These are phyloP conservation scores for Oscheius sp. DNA, from an alignment of 2,888 invertebrate species.

Conservation along the genomic window DNA sequence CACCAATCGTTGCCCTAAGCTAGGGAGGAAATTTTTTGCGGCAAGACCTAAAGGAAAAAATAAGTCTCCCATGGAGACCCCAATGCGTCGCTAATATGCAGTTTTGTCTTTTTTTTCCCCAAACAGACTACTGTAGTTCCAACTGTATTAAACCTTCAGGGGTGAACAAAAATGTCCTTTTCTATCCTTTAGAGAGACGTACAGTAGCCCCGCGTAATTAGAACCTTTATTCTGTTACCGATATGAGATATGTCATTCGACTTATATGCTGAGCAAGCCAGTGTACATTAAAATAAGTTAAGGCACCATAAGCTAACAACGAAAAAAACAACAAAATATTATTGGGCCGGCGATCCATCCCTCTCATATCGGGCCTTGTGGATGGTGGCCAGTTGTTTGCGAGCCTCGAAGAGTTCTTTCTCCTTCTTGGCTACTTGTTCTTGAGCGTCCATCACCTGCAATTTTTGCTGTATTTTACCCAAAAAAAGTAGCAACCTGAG, in stretches of 20 bases:
- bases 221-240: slow-evolving; percentile 6
- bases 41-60: no score
- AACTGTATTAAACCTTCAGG: no score
- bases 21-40: no score
- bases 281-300: slow-evolving; percentile 25
- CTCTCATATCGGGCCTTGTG: slow-evolving; percentile 86
- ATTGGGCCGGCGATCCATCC: slow-evolving; percentile 23
- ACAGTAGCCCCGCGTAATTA: no score
- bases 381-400: slow-evolving; percentile 87
- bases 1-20: no score
- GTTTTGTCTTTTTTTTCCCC: no score
- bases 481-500: slow-evolving; percentile 48
- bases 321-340: neutral
- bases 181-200: no score
- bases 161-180: no score
- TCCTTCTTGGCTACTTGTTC: slow-evolving; percentile 87
- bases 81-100: no score
- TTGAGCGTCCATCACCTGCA: slow-evolving; percentile 71
- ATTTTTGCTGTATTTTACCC: neutral
- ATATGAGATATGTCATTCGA: slow-evolving; percentile 19
- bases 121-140: no score
- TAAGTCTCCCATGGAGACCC: no score
- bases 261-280: slow-evolving; percentile 24
- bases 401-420: slow-evolving; percentile 84
- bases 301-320: slow-evolving; percentile 28